A percentile compares a stretch with the other conserved stretches of the same genome.
Conservation (phyloP, 2,888 invertebrate species). For the Nomada lathburiana region DNA sequence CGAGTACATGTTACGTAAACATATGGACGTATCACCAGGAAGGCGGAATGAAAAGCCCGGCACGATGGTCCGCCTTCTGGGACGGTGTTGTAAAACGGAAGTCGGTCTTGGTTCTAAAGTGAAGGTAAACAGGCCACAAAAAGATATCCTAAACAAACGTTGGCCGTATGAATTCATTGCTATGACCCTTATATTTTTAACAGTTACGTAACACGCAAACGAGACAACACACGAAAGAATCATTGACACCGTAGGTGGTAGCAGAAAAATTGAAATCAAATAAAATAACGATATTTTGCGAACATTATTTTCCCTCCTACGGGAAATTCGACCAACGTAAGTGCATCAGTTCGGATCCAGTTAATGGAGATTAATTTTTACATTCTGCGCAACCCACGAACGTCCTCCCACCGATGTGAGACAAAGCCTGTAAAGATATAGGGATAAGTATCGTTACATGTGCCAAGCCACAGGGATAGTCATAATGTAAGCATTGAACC, state of each 20-base stretch:
- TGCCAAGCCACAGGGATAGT: constrained; percentile 74
- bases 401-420: constrained; percentile 61
- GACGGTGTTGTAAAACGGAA: constrained; percentile 22
- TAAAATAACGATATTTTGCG: too few species aligned
- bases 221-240: too few species aligned
- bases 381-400: constrained; percentile 41
- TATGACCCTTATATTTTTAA: too few species aligned
- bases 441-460: constrained; percentile 78
- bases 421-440: constrained; percentile 75
- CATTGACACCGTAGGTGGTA: too few species aligned
- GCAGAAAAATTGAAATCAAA: too few species aligned
- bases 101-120: constrained; percentile 21
- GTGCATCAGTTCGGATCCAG: background rate
- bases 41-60: background rate
- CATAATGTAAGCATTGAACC: constrained; percentile 78
- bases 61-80: background rate
- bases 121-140: too few species aligned
- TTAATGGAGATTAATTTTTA: constrained; percentile 67
- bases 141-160: too few species aligned
- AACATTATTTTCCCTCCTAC: too few species aligned
- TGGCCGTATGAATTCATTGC: too few species aligned
- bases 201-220: too few species aligned
- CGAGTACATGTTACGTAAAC: constrained; percentile 65
- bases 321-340: background rate
- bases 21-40: constrained; percentile 49